Conservation (phyloP, 1,140 invertebrate genomes). For the Meloidogyne hapla region DNA sequence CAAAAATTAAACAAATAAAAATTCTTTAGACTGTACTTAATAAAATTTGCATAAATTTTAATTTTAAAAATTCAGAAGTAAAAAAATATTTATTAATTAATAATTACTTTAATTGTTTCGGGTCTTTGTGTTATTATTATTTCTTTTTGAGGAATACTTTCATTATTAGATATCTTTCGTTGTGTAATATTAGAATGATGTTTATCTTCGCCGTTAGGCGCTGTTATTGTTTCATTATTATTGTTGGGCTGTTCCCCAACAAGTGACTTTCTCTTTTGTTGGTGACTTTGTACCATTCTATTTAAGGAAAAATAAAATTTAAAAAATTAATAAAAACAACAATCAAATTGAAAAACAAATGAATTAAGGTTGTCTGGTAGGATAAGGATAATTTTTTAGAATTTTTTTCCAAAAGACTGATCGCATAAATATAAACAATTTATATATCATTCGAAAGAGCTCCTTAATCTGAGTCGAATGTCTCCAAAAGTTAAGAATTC, state of each 20-base stretch:
- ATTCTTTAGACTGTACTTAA: too few relatives aligned
- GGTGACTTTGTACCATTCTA: constrained; percentile 16
- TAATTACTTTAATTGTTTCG: neutral
- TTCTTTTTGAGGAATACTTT: neutral
- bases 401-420: too few relatives aligned
- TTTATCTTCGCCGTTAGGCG: neutral
- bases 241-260: constrained; percentile 9
- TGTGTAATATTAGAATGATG: neutral
- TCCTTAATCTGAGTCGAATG: too few relatives aligned
- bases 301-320: neutral
- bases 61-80: too few relatives aligned
- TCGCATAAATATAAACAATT: too few relatives aligned
- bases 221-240: neutral
- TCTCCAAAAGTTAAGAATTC: too few relatives aligned
- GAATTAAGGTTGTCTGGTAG: too few relatives aligned
- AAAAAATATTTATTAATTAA: neutral
- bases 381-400: too few relatives aligned
- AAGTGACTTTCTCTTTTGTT: neutral
- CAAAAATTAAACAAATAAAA: too few relatives aligned
- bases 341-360: constrained; percentile 2
- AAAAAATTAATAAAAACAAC: neutral
- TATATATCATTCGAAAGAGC: too few relatives aligned
- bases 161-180: neutral
- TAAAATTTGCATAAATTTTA: too few relatives aligned
- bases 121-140: neutral